phyloP scores from a whole-genome alignment of 2,888 invertebrate species.

The Spialia ferax region DNA sequence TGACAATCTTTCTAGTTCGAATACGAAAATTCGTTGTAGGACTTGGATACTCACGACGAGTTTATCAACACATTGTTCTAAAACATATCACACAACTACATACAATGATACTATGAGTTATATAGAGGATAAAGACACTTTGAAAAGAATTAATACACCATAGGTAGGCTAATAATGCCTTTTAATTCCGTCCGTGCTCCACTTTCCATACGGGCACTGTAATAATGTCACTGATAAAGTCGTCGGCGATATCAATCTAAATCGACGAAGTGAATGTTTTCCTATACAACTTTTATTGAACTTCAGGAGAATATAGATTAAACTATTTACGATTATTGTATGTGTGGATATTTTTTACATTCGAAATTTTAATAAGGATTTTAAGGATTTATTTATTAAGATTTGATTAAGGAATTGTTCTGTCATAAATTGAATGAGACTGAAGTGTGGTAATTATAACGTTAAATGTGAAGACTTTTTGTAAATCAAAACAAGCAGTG shows the following conservation, averaged over 20 bases:
- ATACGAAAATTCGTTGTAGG: too few species aligned
- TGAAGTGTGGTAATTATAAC: too few species aligned
- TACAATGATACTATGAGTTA: too few species aligned
- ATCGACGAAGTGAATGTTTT: slow-evolving; percentile 22
- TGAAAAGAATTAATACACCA: not conserved
- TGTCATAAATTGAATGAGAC: too few species aligned
- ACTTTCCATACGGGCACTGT: not conserved
- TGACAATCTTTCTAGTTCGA: too few species aligned
- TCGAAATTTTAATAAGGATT: not conserved
- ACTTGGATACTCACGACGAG: too few species aligned
- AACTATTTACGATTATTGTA: not conserved
- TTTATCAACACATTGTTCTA: too few species aligned
- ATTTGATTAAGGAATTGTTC: too few species aligned
- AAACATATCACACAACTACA: too few species aligned
- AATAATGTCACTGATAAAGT: slow-evolving; percentile 11
- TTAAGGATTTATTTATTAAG: not conserved
- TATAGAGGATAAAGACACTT: not conserved
- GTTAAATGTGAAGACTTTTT: too few species aligned
- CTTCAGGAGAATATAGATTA: not conserved
- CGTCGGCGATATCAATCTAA: slow-evolving; percentile 14
- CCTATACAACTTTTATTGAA: slow-evolving; percentile 2
- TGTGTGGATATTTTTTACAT: not conserved
- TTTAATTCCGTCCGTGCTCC: not conserved
- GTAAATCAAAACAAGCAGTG: too few species aligned
- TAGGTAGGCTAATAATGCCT: not conserved